phyloP scores from a whole-genome alignment of 92 coral and sea anemone species.

The Epizoanthus fatuus region DNA sequence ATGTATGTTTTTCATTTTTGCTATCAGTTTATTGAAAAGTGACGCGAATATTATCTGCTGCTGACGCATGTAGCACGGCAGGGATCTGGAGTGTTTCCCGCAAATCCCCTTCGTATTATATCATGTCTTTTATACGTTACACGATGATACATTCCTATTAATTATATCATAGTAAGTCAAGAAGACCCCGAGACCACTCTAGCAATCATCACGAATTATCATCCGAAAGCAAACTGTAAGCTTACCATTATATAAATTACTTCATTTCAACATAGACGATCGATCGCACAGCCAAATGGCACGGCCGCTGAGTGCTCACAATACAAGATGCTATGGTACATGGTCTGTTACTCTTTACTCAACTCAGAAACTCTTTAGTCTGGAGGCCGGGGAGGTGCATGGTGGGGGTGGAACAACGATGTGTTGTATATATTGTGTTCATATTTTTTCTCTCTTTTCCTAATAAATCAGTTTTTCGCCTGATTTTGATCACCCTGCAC shows the following conservation, averaged over 20 bases:
- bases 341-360: no score
- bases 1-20: constrained; percentile 2
- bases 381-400: no score
- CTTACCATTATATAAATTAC: neutral
- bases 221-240: neutral
- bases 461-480: no score
- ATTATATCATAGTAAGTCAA: constrained; percentile 1
- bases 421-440: no score
- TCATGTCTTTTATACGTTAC: neutral
- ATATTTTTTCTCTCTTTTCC: no score
- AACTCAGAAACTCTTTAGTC: no score
- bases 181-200: neutral
- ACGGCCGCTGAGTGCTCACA: no score
- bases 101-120: neutral
- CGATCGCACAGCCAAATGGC: neutral
- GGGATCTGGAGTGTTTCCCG: neutral
- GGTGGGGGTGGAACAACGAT: no score
- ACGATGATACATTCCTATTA: neutral
- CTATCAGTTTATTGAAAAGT: neutral
- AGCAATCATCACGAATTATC: no score
- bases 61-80: constrained; percentile 16
- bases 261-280: neutral
- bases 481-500: no score
- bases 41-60: neutral
- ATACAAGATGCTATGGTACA: no score